Conservation (phyloP, 1,140 invertebrate genomes). For the Acromyrmex echinatior region DNA sequence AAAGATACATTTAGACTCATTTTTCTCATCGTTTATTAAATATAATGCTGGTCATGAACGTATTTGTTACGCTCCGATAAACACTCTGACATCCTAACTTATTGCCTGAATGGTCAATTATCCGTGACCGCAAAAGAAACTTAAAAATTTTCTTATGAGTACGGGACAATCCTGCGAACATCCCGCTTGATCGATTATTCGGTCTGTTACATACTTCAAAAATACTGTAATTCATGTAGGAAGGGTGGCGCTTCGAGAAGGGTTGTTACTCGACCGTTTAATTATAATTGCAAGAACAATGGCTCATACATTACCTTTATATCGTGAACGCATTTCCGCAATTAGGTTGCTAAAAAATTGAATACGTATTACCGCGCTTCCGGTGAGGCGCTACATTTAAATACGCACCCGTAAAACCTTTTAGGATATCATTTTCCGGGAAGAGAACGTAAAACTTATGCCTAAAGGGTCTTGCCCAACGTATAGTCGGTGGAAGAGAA, state of each 20-base stretch:
- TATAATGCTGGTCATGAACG: slow-evolving; percentile 9
- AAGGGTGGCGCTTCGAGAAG: slow-evolving; percentile 33
- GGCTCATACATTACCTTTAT: slow-evolving; percentile 54
- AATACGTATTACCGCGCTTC: slow-evolving; percentile 53
- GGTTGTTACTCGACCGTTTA: slow-evolving; percentile 57
- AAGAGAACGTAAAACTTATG: slow-evolving; percentile 31
- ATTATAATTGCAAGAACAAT: slow-evolving; percentile 62
- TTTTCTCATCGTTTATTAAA: slow-evolving; percentile 12
- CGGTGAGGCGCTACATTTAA: slow-evolving; percentile 34
- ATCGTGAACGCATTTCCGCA: slow-evolving; percentile 51
- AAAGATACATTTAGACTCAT: neutral
- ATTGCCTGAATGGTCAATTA: slow-evolving; percentile 64
- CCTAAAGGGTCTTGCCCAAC: slow-evolving; percentile 16
- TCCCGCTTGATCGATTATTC: slow-evolving; percentile 43
- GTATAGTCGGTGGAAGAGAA: slow-evolving; percentile 24
- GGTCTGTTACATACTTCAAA: slow-evolving; percentile 35
- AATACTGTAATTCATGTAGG: slow-evolving; percentile 50
- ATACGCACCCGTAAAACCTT: slow-evolving; percentile 30
- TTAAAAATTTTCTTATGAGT: slow-evolving; percentile 44
- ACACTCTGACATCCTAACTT: slow-evolving; percentile 38
- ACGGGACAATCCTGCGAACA: slow-evolving; percentile 26
- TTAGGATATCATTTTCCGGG: slow-evolving; percentile 45
- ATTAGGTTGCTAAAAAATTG: slow-evolving; percentile 58
- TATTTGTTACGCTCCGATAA: slow-evolving; percentile 46
- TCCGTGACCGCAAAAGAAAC: slow-evolving; percentile 61